Conservation (phyloP, 2,797 vertebrate genomes). For the Galago senegalensis region DNA sequence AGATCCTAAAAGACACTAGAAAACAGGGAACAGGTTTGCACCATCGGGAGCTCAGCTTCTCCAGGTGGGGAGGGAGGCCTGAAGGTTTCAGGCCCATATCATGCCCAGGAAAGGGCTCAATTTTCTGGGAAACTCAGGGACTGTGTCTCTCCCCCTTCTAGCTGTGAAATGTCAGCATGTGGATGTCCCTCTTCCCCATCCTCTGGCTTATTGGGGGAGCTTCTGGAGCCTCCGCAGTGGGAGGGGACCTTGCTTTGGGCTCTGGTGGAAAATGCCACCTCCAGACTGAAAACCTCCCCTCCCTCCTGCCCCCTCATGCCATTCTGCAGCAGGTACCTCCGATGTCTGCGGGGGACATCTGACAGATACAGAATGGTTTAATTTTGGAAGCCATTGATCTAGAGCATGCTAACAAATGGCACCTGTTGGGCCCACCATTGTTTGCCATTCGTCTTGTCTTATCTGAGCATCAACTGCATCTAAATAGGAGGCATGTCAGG, state of each 20-base stretch:
- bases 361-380: constrained; percentile 74
- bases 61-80: background rate
- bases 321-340: background rate
- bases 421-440: constrained; percentile 59
- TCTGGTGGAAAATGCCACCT: background rate
- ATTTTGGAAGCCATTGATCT: constrained; percentile 79
- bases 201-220: background rate
- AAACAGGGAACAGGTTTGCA: background rate
- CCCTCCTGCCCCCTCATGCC: background rate
- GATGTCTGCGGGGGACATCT: constrained; percentile 45
- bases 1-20: background rate
- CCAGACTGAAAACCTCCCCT: background rate
- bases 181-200: background rate
- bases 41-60: background rate
- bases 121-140: background rate
- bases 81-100: background rate
- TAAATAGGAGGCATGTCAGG: background rate
- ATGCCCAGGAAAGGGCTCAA: background rate
- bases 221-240: background rate
- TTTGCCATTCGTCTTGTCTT: constrained; percentile 76
- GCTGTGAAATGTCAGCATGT: background rate
- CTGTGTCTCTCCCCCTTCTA: background rate
- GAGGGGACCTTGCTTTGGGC: background rate
- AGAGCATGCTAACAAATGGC: constrained; percentile 78
- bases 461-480: constrained; percentile 29